phyloP scores from a whole-genome alignment of 2,113 vertebrate species.

The Gavialis gangeticus region DNA sequence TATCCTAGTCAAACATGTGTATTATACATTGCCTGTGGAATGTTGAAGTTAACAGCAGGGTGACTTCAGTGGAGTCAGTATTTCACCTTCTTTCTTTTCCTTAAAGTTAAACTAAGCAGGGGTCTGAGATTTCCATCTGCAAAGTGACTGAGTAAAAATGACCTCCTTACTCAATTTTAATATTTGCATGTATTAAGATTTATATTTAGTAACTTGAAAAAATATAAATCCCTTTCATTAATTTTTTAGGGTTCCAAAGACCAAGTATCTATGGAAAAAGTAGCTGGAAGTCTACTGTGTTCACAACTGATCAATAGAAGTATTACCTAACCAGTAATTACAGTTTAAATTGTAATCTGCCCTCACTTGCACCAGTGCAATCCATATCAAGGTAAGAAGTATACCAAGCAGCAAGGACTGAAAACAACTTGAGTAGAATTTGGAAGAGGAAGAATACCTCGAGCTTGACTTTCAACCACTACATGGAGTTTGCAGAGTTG shows the following conservation, averaged over 20 bases:
- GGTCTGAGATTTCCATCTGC: background rate
- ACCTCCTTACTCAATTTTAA: background rate
- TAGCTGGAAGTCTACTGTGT: background rate
- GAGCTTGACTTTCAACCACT: background rate
- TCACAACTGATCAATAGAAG: background rate
- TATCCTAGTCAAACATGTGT: too few species aligned
- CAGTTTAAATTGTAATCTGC: background rate
- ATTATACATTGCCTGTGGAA: too few species aligned
- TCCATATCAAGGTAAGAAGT: background rate
- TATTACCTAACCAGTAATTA: background rate
- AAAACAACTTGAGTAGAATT: background rate
- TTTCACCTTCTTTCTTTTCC: background rate
- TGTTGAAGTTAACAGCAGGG: background rate
- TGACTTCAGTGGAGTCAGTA: background rate
- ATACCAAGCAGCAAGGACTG: background rate
- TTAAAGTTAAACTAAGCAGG: background rate
- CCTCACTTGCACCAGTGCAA: background rate
- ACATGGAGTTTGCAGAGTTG: background rate
- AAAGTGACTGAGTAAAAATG: background rate
- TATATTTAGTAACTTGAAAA: background rate
- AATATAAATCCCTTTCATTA: background rate
- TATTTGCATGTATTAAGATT: background rate
- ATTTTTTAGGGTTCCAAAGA: background rate
- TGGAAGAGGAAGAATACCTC: background rate
- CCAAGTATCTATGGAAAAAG: background rate